These are phyloP conservation scores for Rhogogaster chlorosoma DNA, from an alignment of 2,888 invertebrate species.

Conservation along the genomic window DNA sequence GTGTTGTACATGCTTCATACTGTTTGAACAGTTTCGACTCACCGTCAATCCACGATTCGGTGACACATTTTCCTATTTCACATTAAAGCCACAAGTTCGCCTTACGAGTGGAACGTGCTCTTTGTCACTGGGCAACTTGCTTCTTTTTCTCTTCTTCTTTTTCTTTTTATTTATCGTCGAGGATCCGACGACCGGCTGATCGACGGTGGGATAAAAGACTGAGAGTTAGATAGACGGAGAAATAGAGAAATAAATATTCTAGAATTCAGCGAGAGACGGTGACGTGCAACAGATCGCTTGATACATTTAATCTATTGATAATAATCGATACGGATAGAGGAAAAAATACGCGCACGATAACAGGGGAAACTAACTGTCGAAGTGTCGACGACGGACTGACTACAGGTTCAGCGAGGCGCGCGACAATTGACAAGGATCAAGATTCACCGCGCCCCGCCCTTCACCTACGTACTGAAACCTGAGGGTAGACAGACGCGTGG, in stretches of 20 bases:
- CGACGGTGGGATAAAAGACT: background rate
- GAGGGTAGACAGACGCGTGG: background rate
- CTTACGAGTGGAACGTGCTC: background rate
- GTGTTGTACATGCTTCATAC: background rate
- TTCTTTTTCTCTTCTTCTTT: background rate
- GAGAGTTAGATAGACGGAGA: too few species aligned
- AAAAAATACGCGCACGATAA: background rate
- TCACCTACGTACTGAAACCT: background rate
- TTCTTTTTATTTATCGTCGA: background rate
- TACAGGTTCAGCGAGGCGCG: slow-evolving; percentile 18
- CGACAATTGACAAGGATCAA: slow-evolving; percentile 26
- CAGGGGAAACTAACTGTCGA: background rate
- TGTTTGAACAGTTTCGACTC: background rate
- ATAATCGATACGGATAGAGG: background rate
- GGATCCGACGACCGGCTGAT: background rate
- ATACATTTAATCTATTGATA: background rate
- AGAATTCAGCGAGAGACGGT: background rate
- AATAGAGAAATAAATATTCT: background rate
- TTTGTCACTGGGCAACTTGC: background rate
- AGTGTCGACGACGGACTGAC: slow-evolving; percentile 24
- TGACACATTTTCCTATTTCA: background rate
- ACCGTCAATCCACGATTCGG: slow-evolving; percentile 17
- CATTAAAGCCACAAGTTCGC: background rate
- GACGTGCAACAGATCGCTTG: background rate
- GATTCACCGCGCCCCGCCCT: background rate